Conservation (phyloP, 53 echinoderm and acorn worm species). For the Zoroaster sp. region DNA sequence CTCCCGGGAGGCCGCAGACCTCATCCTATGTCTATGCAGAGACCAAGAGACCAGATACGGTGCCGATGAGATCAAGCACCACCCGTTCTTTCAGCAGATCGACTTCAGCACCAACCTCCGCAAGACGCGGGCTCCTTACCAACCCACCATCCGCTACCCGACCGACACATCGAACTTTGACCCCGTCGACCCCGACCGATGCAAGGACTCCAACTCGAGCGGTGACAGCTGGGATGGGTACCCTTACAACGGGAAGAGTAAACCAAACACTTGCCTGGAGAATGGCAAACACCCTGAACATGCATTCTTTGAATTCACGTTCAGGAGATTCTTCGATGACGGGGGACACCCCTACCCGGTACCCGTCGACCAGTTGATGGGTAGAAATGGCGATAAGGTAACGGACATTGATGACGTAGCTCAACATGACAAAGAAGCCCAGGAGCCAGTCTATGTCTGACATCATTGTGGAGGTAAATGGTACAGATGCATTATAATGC, state of each 20-base stretch:
- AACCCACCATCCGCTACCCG: slow-evolving; percentile 79
- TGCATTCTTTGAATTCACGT: slow-evolving; percentile 99
- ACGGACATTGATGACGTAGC: not conserved
- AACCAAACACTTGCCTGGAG: slow-evolving; percentile 42
- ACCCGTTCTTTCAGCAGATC: slow-evolving; percentile 78
- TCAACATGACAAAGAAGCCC: slow-evolving; percentile 64
- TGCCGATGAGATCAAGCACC: slow-evolving; percentile 84
- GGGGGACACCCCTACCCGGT: slow-evolving; percentile 84
- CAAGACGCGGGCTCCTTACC: slow-evolving; percentile 78
- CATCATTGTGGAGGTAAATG: too few relatives aligned
- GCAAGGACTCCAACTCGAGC: slow-evolving; percentile 78
- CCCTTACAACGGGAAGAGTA: slow-evolving; percentile 55
- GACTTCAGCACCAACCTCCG: slow-evolving; percentile 86
- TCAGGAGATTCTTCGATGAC: slow-evolving; percentile 95
- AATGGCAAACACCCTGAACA: slow-evolving; percentile 87
- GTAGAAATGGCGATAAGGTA: not conserved
- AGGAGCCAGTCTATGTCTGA: slow-evolving; percentile 88
- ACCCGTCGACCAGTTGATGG: slow-evolving; percentile 55
- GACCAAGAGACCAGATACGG: slow-evolving; percentile 78
- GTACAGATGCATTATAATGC: too few relatives aligned
- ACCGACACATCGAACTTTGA: slow-evolving; percentile 98
- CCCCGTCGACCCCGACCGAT: slow-evolving; percentile 85
- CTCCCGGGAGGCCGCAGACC: slow-evolving; percentile 73
- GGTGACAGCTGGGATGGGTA: slow-evolving; percentile 81
- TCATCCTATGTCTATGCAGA: slow-evolving; percentile 89